Conservation (phyloP, 2,888 invertebrate genomes). For the Hydroisotoma schaefferi region DNA sequence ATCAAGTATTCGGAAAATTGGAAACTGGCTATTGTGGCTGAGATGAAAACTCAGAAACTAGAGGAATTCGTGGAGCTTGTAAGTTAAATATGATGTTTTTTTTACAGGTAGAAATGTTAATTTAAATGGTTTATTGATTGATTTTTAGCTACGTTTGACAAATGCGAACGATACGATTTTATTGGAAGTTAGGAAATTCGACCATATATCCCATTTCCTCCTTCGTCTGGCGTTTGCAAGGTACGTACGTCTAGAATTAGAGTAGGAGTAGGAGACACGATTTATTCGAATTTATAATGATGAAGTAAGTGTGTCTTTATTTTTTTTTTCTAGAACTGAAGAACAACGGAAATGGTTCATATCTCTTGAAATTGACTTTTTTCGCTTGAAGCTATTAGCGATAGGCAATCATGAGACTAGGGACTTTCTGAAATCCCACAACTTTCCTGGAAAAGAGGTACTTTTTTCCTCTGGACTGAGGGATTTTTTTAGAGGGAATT, state of each 20-base stretch:
- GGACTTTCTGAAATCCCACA: conserved; percentile 65
- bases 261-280: background rate
- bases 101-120: background rate
- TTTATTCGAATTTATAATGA: background rate
- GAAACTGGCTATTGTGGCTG: conserved; percentile 58
- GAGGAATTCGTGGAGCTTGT: conserved; percentile 35
- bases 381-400: conserved; percentile 68
- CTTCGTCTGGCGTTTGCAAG: conserved; percentile 85
- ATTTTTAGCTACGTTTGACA: background rate
- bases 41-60: conserved; percentile 62
- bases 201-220: conserved; percentile 91
- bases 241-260: conserved; percentile 34
- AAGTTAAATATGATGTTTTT: conserved; percentile 10
- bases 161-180: background rate
- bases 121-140: background rate
- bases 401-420: conserved; percentile 53
- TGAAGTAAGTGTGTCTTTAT: conserved; percentile 1
- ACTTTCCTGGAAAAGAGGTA: conserved; percentile 53
- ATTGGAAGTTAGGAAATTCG: conserved; percentile 52
- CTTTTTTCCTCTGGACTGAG: too few species aligned
- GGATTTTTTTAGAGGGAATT: too few species aligned
- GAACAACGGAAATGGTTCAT: conserved; percentile 86
- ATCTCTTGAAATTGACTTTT: conserved; percentile 81
- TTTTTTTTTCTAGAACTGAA: conserved; percentile 57
- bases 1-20: conserved; percentile 47